Base-by-base conservation (phyloP, 1,140 invertebrate species). In the Anadara kagoshimensis region DNA sequence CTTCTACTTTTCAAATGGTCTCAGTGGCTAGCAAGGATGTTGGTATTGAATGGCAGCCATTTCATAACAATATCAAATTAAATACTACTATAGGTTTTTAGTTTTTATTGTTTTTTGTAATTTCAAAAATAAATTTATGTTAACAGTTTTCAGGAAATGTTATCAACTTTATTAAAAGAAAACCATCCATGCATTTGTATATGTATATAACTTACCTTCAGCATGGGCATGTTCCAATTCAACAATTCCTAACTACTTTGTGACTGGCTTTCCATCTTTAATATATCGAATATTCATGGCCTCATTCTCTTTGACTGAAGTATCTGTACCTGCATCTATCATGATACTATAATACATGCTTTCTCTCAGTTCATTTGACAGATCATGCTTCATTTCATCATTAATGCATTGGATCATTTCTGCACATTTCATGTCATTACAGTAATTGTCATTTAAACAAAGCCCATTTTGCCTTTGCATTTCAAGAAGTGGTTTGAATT, bases 281-380 rank as follows among this genome's bases (percentile, higher is more conserved):
- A 61, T 36, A 20, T 61, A 61, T 43, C 58, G 5, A 1, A 61
- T 20, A 43, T 41, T 18, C n/a, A 61, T 7, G 14, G 58, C 58
- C 36, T 61, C 58, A 61, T 61, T 61, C n/a, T 61, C 58, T 61
- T 61, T 61, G 5, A 18, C 43, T 41, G 29, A 8, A 12, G 29
- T 41, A 44, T 61, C 58, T 41, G 58, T 61, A n/a, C 29, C 58
- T 41, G 58, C 58, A 61, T 61, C 58, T 11, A 61, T 61, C 29
- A 61, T 41, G 5, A 61, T 44, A n/a, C 58, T 61, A 18, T 43
- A 61, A 41, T 26, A 61, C 5, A 3, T 2, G 20, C 58, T 61
- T 12, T 63, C 20, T 47, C n/a, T 63, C 18, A 63, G 36, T 44
- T 63, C 43, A 7, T 41, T n/a, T 5, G 36, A 5, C 7, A 63